A percentile compares a stretch with the other conserved stretches of the same genome.
Evolutionary conservation across 2,113 vertebrate genomes (phyloP).

Genomic region (Fregata magnificens): DNA sequence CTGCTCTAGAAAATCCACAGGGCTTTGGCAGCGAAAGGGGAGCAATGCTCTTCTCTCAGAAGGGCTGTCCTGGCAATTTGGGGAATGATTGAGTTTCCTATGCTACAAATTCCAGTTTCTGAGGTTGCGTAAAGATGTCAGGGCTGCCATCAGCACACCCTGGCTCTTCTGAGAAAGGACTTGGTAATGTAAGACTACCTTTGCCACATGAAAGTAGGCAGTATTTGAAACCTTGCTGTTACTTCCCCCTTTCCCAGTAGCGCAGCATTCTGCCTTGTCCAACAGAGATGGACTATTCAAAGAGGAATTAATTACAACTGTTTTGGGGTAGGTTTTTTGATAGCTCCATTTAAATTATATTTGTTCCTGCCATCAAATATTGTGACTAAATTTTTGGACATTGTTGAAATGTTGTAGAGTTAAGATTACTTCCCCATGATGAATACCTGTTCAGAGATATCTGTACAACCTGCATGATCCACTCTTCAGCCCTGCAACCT

Average conservation of each 20-base stretch:
- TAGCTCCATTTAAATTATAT: not conserved
- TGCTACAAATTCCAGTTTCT: not conserved
- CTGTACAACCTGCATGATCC: not conserved
- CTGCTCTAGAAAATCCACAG: not conserved
- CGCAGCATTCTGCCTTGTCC: not conserved
- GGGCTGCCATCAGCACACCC: not conserved
- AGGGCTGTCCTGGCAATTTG: not conserved
- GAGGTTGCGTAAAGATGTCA: not conserved
- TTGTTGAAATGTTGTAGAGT: not conserved
- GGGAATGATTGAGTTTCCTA: not conserved
- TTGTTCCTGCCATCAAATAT: not conserved
- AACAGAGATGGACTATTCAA: not conserved
- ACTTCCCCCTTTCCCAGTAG: not conserved
- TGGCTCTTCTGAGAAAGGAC: not conserved
- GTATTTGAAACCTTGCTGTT: not conserved
- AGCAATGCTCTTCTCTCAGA: not conserved
- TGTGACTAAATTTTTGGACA: not conserved
- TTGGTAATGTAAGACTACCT: not conserved
- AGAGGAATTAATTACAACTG: not conserved
- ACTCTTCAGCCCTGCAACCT: not conserved
- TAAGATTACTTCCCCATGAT: not conserved
- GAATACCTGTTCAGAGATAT: not conserved
- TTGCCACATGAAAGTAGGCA: not conserved
- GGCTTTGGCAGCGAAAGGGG: not conserved
- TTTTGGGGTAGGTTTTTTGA: not conserved